Conservation (phyloP, 2,113 vertebrate species). For the Marcusenius ussheri region DNA sequence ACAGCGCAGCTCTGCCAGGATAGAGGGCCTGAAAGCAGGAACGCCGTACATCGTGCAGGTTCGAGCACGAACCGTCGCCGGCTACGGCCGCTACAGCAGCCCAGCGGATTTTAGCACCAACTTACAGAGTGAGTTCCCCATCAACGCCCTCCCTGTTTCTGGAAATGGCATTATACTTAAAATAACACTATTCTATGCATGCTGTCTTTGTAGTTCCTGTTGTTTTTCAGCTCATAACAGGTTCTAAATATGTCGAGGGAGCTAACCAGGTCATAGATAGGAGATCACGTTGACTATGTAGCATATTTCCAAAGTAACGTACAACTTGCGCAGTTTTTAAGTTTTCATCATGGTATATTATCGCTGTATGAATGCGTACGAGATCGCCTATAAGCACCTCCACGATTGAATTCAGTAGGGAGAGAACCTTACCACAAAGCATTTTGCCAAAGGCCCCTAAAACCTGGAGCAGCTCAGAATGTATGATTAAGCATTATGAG, state of each 20-base stretch:
- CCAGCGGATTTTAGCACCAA: constrained; percentile 84
- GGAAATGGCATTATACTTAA: neutral
- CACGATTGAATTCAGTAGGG: neutral
- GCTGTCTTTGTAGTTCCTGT: neutral
- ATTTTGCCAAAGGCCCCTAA: neutral
- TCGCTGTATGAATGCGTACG: neutral
- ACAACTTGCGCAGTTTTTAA: neutral
- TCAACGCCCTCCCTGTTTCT: neutral
- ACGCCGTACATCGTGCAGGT: constrained; percentile 88
- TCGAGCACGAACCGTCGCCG: constrained; percentile 86
- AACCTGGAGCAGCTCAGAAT: neutral
- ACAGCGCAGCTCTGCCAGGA: constrained; percentile 82
- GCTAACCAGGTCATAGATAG: neutral
- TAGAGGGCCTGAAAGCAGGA: constrained; percentile 78
- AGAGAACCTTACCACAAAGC: neutral
- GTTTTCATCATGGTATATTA: neutral
- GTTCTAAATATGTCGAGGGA: neutral
- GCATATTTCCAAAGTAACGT: neutral
- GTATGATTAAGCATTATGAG: neutral
- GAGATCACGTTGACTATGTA: neutral
- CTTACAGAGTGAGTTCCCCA: constrained; percentile 56
- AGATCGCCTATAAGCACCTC: neutral
- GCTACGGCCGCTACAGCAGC: constrained; percentile 87
- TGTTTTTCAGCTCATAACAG: neutral
- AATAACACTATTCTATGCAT: neutral